Evolutionary conservation across 2,888 invertebrate genomes (phyloP), one percentile per base, ranked within the genome.

Genomic region (Poecilus cupreus): DNA sequence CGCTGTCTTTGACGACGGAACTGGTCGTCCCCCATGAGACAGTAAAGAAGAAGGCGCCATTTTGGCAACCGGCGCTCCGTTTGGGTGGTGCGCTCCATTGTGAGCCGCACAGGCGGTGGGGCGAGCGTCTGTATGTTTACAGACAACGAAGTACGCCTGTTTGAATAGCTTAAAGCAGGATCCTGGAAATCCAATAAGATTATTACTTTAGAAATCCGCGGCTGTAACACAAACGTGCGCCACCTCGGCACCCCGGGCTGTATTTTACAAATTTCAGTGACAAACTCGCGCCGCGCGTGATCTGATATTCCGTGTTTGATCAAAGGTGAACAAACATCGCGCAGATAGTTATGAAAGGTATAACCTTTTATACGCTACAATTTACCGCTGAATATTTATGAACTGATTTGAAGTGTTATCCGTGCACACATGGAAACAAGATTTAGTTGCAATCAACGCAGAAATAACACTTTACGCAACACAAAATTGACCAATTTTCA

Each of bases 81-180:
- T 89, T 96, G 96, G 0, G 96, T 96, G 80, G 94, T 96, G 68
- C 95, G 91, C 86, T 96, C 96, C 93, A 95, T 94, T 6, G 95
- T 95, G 22, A 94, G 89, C 8, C 92, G 89, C 0, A 91, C 90
- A 0, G 90, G 89, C 2, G 87, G 86, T 1, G 81, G 72, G 18
- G 82, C 32, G 26, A 85, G 86, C 0, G 75, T 37, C 54, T 82
- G 80, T 8, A 77, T 76, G 46, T 84, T 83, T 13, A 83, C 80
- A 16, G 84, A 82, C 54, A 85, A 79, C 49, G 88, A 88, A 6
- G 87, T 86, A 82, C 87, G 86, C 75, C 87, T 85, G 72, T 85
- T 87, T 81, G 85, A 87, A 64, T 89, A 90, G 79, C 90, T 89
- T 18, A 90, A 86, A 0, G 89, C 85, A 0, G 90, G 87, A 85